Conservation (phyloP, 2,113 vertebrate genomes). For the Cyanistes caeruleus region DNA sequence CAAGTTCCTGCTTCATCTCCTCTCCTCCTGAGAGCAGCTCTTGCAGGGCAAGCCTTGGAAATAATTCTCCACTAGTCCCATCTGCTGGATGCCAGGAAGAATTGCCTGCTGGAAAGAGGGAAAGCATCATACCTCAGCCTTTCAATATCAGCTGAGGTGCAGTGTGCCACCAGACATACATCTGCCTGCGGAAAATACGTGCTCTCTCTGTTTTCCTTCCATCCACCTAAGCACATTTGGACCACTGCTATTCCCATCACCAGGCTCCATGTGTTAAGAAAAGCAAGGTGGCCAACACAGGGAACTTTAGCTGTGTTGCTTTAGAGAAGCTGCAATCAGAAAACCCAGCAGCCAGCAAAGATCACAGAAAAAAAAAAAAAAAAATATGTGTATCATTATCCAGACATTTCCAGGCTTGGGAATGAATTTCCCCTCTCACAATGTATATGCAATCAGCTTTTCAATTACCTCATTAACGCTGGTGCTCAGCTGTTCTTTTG, state of each 20-base stretch:
- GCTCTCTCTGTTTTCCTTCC: not conserved
- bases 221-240: not conserved
- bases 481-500: not conserved
- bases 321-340: not conserved
- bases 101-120: constrained; percentile 37
- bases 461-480: constrained; percentile 31
- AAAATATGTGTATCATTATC: not conserved
- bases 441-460: not conserved
- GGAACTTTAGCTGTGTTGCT: not conserved
- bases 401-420: not conserved
- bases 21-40: not conserved
- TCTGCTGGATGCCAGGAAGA: constrained; percentile 72
- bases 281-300: not conserved
- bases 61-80: constrained; percentile 76
- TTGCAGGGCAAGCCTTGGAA: constrained; percentile 12
- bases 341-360: not conserved
- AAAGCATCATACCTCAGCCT: not conserved
- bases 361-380: not conserved
- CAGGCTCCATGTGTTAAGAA: not conserved
- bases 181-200: not conserved
- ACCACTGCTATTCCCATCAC: not conserved
- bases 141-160: not conserved
- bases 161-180: not conserved
- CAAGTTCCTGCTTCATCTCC: constrained; percentile 13
- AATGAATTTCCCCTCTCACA: constrained; percentile 45